A percentile compares a stretch with the other conserved stretches of the same genome.
Evolutionary conservation across 2,888 invertebrate species (phyloP).

Genomic region (Schizaphis graminum): DNA sequence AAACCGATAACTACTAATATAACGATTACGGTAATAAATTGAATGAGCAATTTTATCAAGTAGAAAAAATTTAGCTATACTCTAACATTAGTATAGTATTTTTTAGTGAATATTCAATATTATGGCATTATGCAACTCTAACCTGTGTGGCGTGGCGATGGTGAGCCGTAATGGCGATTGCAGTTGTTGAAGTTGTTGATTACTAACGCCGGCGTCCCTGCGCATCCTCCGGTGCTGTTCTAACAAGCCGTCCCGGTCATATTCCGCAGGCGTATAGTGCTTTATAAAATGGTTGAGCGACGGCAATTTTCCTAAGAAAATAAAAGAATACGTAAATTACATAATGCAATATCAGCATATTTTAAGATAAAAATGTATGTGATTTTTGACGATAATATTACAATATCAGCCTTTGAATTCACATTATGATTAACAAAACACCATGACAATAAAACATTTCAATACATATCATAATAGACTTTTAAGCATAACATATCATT

Average conservation of each 20-base stretch:
- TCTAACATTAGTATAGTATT: background rate
- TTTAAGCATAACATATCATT: background rate
- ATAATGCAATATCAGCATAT: background rate
- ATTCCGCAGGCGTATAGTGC: slow-evolving; percentile 85
- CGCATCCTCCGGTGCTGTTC: slow-evolving; percentile 72
- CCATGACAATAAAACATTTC: background rate
- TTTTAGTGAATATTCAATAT: background rate
- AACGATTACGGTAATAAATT: background rate
- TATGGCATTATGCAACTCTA: slow-evolving; percentile 70
- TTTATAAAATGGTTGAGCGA: slow-evolving; percentile 80
- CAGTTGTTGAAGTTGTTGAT: slow-evolving; percentile 69
- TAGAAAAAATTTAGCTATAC: background rate
- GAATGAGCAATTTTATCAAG: background rate
- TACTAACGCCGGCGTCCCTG: slow-evolving; percentile 69
- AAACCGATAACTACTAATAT: background rate
- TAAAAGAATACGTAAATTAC: background rate
- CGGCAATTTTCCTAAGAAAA: slow-evolving; percentile 49
- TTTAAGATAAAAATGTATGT: background rate
- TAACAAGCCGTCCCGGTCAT: slow-evolving; percentile 75
- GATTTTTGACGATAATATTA: background rate
- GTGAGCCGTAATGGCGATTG: slow-evolving; percentile 66
- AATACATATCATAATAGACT: background rate
- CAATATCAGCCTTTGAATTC: background rate
- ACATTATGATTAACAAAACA: background rate
- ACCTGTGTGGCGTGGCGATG: slow-evolving; percentile 70